Base-by-base conservation (phyloP, 2,888 invertebrate genomes). In the Esperia sulphurella region DNA sequence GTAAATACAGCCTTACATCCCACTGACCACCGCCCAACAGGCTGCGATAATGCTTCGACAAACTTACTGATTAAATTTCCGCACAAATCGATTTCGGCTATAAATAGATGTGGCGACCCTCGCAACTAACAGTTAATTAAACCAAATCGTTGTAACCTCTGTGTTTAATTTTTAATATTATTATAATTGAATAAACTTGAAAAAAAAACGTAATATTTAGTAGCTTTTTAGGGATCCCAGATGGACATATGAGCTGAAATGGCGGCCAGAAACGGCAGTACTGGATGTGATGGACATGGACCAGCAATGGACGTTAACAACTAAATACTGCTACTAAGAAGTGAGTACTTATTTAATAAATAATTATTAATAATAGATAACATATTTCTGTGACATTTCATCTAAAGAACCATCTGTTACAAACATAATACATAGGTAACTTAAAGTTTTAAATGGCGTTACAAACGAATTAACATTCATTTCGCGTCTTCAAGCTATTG, bases 401-500 rank as follows among this genome's bases (percentile, higher is more conserved):
- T 28, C 38, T 10, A 2, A 41, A 1, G 28, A 41, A 43, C 1
- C 30, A 21, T 30, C 31, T 31, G 42, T 30, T 43, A 31, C 42
- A 8, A n/a, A 29, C 30, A 43, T 10, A 10, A 14, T 41, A n/a
- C 21, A 10, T 42, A 30, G 1, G 13, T 33, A 43, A 31, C 14
- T 14, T 45, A 7, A 37, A 10, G 14, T 30, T 39, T 42, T 45
- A 51, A 53, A 47, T 53, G 55, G 45, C 43, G 44, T 52, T 57
- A 51, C 63, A 65, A 65, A 64, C 64, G 69, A 71, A 74, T 75
- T 70, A 72, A 70, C 73, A 79, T 81, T 83, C 68, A 75, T 79
- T 77, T 63, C 59, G 56, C 70, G 69, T 65, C 61, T 59, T 56
- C 53, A 57, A 66, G 58, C 68, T 68, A 77, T 79, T 77, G 74